Evolutionary conservation across 2,797 vertebrate species (phyloP).

Genomic region (Aulostomus chinensis): DNA sequence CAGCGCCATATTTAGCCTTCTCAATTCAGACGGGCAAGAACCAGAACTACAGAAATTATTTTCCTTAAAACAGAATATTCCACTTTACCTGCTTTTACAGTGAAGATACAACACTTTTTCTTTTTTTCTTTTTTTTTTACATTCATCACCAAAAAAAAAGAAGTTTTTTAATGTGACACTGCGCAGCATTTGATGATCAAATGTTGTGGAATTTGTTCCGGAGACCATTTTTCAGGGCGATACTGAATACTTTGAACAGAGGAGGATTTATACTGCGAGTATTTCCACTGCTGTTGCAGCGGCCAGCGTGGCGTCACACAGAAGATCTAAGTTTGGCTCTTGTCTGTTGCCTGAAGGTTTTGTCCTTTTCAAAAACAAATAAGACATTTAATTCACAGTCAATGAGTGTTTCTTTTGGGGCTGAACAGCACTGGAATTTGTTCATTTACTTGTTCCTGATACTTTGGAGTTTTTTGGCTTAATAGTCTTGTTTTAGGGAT

Average conservation of each 20-base stretch:
- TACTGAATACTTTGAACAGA: neutral
- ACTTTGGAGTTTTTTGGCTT: no score
- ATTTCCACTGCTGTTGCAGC: slow-evolving; percentile 3
- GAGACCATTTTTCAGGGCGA: slow-evolving; percentile 1
- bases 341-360: neutral
- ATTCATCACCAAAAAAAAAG: no score
- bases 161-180: no score
- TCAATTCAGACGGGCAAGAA: no score
- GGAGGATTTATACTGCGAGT: neutral
- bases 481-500: no score
- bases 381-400: neutral
- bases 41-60: no score
- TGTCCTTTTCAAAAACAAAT: neutral
- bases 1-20: neutral
- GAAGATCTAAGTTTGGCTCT: neutral
- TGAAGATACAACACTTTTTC: no score
- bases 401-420: neutral
- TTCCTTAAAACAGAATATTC: no score
- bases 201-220: neutral
- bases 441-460: no score
- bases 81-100: no score
- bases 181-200: neutral
- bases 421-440: neutral
- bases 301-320: neutral
- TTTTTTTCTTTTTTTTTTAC: neutral